phyloP scores from a whole-genome alignment of 2,113 vertebrate genomes.

The Heterocephalus glaber region DNA sequence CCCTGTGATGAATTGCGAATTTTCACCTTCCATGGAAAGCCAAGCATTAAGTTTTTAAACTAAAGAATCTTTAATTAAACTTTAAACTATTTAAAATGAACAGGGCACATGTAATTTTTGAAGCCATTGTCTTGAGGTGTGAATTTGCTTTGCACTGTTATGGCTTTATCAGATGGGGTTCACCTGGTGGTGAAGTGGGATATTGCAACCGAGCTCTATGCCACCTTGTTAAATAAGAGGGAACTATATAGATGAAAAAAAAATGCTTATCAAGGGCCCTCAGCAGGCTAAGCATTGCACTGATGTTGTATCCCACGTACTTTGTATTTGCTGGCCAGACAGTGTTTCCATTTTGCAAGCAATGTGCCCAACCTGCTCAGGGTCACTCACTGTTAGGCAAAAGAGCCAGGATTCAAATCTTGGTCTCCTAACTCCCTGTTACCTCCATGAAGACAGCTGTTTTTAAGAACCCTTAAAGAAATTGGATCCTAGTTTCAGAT shows the following conservation, averaged over 20 bases:
- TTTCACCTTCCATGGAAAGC: neutral
- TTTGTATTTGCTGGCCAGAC: neutral
- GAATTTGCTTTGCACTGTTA: neutral
- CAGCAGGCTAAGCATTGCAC: fast-evolving
- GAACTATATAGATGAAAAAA: neutral
- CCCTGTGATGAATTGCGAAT: neutral
- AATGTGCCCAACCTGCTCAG: neutral
- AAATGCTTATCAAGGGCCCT: neutral
- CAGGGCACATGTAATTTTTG: neutral
- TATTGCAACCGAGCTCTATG: constrained; percentile 39
- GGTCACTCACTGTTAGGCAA: neutral
- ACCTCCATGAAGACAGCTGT: neutral
- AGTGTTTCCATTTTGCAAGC: neutral
- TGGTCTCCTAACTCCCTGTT: neutral
- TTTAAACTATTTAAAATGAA: neutral
- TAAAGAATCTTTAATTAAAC: neutral
- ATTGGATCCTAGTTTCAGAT: neutral
- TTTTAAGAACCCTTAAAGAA: constrained; percentile 14
- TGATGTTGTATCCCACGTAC: neutral
- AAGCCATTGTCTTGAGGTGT: neutral
- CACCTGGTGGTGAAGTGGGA: neutral
- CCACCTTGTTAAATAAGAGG: neutral
- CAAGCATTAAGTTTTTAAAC: neutral
- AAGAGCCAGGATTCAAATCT: neutral
- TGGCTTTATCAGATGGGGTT: neutral